Evolutionary conservation across 2,797 vertebrate species (phyloP).

Genomic region (Bovichtus variegatus): DNA sequence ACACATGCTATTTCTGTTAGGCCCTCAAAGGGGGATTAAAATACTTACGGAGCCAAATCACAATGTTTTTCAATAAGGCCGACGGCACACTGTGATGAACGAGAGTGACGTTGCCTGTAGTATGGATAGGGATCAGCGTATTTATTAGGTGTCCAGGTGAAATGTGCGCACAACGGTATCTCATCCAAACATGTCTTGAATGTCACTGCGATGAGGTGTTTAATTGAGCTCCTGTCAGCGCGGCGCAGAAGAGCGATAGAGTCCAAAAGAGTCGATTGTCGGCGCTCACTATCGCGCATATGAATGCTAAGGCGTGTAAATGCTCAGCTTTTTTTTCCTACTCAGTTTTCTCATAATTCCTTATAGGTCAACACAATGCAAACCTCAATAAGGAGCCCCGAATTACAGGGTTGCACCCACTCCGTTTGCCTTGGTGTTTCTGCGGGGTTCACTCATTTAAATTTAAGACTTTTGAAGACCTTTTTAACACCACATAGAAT

Average conservation of each 20-base stretch:
- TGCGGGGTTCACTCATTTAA: not conserved
- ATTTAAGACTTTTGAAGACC: not conserved
- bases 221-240: constrained; percentile 60
- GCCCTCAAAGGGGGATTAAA: constrained; percentile 19
- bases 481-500: not conserved
- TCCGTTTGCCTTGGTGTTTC: not conserved
- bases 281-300: not conserved
- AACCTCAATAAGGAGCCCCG: not conserved
- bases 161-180: constrained; percentile 10
- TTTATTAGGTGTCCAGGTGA: constrained; percentile 41
- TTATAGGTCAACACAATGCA: constrained; percentile 17
- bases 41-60: constrained; percentile 1
- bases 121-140: constrained; percentile 33
- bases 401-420: not conserved
- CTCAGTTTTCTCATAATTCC: constrained; percentile 14
- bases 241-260: constrained; percentile 17
- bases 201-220: constrained; percentile 51
- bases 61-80: constrained; percentile 29
- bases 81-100: constrained; percentile 7
- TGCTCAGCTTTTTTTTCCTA: not conserved
- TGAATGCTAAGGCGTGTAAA: constrained; percentile 30
- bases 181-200: constrained; percentile 42
- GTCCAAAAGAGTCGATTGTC: constrained; percentile 32
- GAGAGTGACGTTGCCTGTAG: constrained; percentile 8
- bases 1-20: constrained; percentile 29